phyloP scores from a whole-genome alignment of 1,140 invertebrate genomes.

The Diplogasteroides magnus region DNA sequence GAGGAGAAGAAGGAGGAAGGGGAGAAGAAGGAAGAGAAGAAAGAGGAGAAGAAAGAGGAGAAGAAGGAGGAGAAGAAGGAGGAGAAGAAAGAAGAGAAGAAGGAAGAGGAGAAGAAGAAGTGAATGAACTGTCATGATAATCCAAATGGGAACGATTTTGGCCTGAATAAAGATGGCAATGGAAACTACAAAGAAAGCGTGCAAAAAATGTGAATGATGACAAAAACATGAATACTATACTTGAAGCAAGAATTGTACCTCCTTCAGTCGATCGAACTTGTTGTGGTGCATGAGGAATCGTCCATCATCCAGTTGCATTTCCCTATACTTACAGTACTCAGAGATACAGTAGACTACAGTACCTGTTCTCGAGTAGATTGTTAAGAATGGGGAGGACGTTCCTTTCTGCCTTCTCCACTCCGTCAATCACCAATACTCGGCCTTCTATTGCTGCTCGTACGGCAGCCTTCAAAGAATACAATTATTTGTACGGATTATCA shows the following conservation, averaged over 20 bases:
- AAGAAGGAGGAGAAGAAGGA: background rate
- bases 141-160: too few relatives aligned
- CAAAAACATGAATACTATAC: conserved; percentile 6
- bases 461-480: conserved; percentile 66
- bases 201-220: too few relatives aligned
- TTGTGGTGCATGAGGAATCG: conserved; percentile 79
- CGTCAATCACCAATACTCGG: conserved; percentile 83
- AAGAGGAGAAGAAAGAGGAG: background rate
- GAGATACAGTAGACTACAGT: background rate
- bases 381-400: conserved; percentile 95
- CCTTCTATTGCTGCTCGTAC: conserved; percentile 82
- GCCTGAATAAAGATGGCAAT: too few relatives aligned
- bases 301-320: conserved; percentile 97
- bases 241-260: conserved; percentile 61
- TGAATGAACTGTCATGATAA: too few relatives aligned
- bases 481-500: conserved; percentile 10
- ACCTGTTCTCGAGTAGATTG: conserved; percentile 86
- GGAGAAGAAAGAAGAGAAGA: background rate
- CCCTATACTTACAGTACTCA: conserved; percentile 59
- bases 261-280: conserved; percentile 81
- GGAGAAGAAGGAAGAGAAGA: background rate
- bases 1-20: background rate
- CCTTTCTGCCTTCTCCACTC: conserved; percentile 91
- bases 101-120: too few relatives aligned
- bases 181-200: too few relatives aligned